Evolutionary conservation across 1,140 invertebrate genomes (phyloP).

Genomic region (Bombus picipes): DNA sequence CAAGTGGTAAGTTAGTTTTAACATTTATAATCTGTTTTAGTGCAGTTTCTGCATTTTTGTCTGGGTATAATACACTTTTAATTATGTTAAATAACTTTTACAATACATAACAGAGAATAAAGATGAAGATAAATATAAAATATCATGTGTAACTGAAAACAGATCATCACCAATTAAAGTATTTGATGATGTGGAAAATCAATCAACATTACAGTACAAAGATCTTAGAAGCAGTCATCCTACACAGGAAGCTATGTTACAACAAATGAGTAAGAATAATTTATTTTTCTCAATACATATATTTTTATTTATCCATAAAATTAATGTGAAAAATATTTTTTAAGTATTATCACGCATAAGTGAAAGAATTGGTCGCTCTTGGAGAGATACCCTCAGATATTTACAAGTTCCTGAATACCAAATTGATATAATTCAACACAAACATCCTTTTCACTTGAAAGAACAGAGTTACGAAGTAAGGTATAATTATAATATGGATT

Average conservation of each 20-base stretch:
- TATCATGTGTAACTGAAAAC: not conserved
- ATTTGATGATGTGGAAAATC: not conserved
- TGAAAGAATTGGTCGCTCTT: constrained; percentile 82
- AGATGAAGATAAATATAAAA: not conserved
- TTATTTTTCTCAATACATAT: not conserved
- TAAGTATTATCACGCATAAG: constrained; percentile 71
- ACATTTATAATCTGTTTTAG: not conserved
- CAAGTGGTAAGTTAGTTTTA: constrained; percentile 58
- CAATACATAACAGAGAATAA: constrained; percentile 6
- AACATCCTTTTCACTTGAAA: constrained; percentile 62
- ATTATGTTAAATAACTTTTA: constrained; percentile 21
- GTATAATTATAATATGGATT: constrained; percentile 6
- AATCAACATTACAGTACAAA: not conserved
- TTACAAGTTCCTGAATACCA: constrained; percentile 81
- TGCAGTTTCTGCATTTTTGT: constrained; percentile 15
- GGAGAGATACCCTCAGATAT: constrained; percentile 83
- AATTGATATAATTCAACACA: constrained; percentile 82
- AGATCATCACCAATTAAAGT: not conserved
- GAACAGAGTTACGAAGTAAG: constrained; percentile 71
- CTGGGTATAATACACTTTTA: constrained; percentile 15
- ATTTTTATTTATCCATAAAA: not conserved
- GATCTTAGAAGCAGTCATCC: not conserved
- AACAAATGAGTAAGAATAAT: constrained; percentile 44
- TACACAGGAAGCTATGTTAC: constrained; percentile 10
- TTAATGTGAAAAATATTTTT: constrained; percentile 43